Evolutionary conservation across 2,113 vertebrate species (phyloP).

Genomic region (Pipa parva): DNA sequence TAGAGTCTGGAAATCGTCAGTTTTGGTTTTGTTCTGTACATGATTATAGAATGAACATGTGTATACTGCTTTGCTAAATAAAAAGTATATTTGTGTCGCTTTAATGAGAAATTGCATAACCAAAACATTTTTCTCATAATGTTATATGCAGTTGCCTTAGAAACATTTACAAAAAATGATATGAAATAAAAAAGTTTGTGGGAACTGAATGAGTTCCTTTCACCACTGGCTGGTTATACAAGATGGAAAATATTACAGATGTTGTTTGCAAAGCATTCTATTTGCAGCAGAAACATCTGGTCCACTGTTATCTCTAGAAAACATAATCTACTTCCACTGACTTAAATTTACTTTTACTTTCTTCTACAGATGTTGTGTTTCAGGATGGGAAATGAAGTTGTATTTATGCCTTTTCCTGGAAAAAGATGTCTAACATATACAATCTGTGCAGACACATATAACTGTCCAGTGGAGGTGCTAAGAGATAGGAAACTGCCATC

Average conservation of each 20-base stretch:
- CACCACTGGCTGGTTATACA: constrained; percentile 53
- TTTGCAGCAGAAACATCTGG: constrained; percentile 67
- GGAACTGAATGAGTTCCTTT: constrained; percentile 51
- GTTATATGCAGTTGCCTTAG: constrained; percentile 51
- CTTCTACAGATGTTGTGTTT: constrained; percentile 48
- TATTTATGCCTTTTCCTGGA: constrained; percentile 36
- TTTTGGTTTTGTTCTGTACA: too few species aligned
- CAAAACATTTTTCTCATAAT: not conserved
- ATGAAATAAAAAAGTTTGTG: constrained; percentile 48
- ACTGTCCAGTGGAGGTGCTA: constrained; percentile 16
- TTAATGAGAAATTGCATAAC: too few species aligned
- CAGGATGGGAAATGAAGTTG: constrained; percentile 50
- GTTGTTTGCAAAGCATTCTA: constrained; percentile 56
- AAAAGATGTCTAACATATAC: constrained; percentile 30
- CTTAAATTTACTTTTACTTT: constrained; percentile 70
- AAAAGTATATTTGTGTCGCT: too few species aligned
- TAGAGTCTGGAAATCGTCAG: too few species aligned
- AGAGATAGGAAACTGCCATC: not conserved
- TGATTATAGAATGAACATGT: too few species aligned
- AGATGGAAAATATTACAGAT: constrained; percentile 59
- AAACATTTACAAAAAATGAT: constrained; percentile 56
- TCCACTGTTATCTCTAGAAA: constrained; percentile 57
- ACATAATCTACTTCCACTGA: constrained; percentile 65
- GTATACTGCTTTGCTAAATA: too few species aligned
- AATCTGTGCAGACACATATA: constrained; percentile 4